A percentile compares a stretch with the other conserved stretches of the same genome.
Evolutionary conservation across 2,113 vertebrate species (phyloP).

Genomic region (Limnothrissa miodon): DNA sequence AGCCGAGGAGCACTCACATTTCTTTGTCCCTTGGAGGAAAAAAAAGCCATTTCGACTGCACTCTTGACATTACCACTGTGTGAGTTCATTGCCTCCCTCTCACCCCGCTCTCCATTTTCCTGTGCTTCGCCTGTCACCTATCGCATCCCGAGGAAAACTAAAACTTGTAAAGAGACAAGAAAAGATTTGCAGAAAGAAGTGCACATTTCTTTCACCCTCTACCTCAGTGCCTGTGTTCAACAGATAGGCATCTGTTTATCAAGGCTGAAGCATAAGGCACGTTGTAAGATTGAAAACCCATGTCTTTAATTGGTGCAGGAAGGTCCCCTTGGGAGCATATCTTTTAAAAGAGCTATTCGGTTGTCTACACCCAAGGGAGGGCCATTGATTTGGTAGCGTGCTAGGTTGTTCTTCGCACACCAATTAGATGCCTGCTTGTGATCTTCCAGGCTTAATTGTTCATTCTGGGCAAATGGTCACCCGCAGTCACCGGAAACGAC

Average conservation of each 20-base stretch:
- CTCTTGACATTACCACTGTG: background rate
- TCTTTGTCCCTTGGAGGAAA: too few species aligned
- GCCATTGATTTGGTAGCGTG: background rate
- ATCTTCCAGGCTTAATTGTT: background rate
- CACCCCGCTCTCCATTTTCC: background rate
- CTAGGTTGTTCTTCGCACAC: background rate
- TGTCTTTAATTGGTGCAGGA: constrained; percentile 12
- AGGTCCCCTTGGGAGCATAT: background rate
- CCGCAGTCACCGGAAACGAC: background rate
- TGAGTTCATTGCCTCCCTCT: background rate
- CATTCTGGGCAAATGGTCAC: background rate
- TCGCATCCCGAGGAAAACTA: background rate
- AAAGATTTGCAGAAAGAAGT: background rate
- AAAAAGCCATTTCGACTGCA: background rate
- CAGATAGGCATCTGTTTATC: background rate
- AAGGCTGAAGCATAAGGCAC: background rate
- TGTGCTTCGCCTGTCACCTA: background rate
- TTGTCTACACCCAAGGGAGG: background rate
- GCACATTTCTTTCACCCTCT: background rate
- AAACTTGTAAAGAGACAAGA: background rate
- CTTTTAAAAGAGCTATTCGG: background rate
- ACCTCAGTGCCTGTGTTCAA: background rate
- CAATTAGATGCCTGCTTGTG: background rate
- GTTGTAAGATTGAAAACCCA: background rate
- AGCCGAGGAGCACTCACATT: background rate